Evolutionary conservation across 2,888 invertebrate genomes (phyloP).

Genomic region (Hymenopus coronatus): DNA sequence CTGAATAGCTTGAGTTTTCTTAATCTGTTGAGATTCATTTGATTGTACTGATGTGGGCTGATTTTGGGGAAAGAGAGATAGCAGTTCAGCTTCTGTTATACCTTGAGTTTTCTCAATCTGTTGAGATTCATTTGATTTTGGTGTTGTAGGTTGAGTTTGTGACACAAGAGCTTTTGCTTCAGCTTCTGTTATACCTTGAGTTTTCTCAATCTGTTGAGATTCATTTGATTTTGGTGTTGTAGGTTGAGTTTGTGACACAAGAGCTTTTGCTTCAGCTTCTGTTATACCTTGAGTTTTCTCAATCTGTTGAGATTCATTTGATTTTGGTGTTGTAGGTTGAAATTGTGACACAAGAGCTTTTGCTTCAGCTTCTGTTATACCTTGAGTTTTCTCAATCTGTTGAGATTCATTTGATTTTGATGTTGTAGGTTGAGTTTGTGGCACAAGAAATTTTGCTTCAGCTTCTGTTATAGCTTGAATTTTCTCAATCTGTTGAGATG

Average conservation of each 20-base stretch:
- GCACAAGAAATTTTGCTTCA: too few species aligned
- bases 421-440: background rate
- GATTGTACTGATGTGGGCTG: too few species aligned
- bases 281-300: background rate
- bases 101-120: too few species aligned
- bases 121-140: background rate
- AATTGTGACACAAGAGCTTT: too few species aligned
- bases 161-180: background rate
- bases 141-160: background rate
- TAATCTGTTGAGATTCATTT: background rate
- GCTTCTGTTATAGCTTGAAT: background rate
- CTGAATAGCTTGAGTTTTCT: background rate
- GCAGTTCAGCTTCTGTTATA: too few species aligned
- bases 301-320: background rate
- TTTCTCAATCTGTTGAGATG: background rate
- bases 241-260: too few species aligned
- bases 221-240: background rate
- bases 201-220: background rate
- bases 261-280: background rate
- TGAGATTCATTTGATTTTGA: background rate
- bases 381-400: too few species aligned
- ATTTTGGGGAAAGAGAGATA: too few species aligned
- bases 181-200: background rate
- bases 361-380: background rate
- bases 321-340: background rate